A percentile compares a stretch with the other conserved stretches of the same genome.
These are phyloP conservation scores for Hestina assimilis DNA, from an alignment of 1,140 invertebrate species.

Conservation along the genomic window DNA sequence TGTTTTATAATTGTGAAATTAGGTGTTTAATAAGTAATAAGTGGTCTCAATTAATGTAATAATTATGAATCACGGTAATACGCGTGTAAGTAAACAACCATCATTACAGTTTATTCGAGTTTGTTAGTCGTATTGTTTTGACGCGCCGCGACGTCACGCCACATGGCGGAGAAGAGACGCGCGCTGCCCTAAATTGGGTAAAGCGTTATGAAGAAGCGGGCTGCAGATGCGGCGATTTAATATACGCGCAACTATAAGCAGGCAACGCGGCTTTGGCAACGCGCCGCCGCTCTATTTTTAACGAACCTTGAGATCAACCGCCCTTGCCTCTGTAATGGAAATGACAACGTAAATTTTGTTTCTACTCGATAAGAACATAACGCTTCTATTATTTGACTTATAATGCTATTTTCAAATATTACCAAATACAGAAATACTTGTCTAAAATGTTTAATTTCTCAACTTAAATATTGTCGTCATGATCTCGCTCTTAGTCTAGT, in stretches of 20 bases:
- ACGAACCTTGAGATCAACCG: conserved; percentile 73
- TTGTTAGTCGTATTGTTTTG: conserved; percentile 12
- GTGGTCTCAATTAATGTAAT: not conserved
- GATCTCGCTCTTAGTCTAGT: too few relatives aligned
- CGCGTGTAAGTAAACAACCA: not conserved
- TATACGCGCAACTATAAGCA: conserved; percentile 60
- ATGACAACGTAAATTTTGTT: conserved; percentile 44
- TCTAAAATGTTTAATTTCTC: not conserved
- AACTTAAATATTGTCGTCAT: not conserved
- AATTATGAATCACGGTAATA: not conserved
- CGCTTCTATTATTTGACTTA: not conserved
- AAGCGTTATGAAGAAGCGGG: conserved; percentile 38
- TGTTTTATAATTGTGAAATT: too few relatives aligned
- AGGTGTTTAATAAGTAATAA: too few relatives aligned
- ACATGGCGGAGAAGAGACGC: conserved; percentile 28
- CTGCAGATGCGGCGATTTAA: conserved; percentile 39
- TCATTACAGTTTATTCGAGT: not conserved
- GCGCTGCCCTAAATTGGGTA: conserved; percentile 51
- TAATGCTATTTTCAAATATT: not conserved
- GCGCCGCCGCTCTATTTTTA: conserved; percentile 72
- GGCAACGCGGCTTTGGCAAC: conserved; percentile 68
- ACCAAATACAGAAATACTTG: not conserved
- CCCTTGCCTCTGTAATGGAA: conserved; percentile 67
- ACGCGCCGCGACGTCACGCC: conserved; percentile 23
- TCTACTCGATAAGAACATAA: conserved; percentile 13